Base-by-base conservation (phyloP, 2,113 vertebrate species). In the Etia nguti region DNA sequence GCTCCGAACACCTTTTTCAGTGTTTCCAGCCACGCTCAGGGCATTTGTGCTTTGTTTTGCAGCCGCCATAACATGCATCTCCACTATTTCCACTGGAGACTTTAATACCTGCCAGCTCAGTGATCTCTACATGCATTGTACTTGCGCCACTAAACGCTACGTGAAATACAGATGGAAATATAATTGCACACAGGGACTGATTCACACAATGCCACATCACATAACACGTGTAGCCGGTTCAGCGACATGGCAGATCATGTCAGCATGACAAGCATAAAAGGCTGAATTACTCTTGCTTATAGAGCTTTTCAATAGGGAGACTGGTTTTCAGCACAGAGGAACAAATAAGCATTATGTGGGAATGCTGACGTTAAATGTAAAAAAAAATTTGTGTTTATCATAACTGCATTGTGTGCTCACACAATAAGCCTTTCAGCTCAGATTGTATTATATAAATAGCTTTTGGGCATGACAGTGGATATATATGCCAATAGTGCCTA, bases 401-500 rank as follows among this genome's bases (percentile, higher is more conserved):
- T 92, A 91, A 86, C 73, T 46, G 54, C 90, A 92, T 94, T 95
- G 89, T 94, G 62, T 48, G 12, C 86, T 84, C 56, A 82, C 90
- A 92, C 92, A 95, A 94, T 90, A 88, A 86, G 87, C 83, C 87
- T 91, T 93, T 94, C 90, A 93, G 83, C 77, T 89, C 81, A 89
- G 84, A 95, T 92, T 92, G 91, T 91, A 90, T 94, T 91, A 87
- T 91, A 90, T 90, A 86, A 90, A 92, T 87, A 89, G 88, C 86
- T 91, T 77, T 85, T 90, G 90, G 93, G 92, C 85, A 83, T 34
- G 79, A 81, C 65, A 34, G 48, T 65, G 87, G 75, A 26, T 86
- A 86, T 62, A 92, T 90, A 91, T 82, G 90, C 93, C 93, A 95
- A 90, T 90, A 85, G 87, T 26, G 89, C 79, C 91, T 86, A 82